A percentile compares a stretch with the other conserved stretches of the same genome.
These are phyloP conservation scores for Neolamprologus cancellatus DNA, from an alignment of 2,113 vertebrate genomes.

Conservation along the genomic window DNA sequence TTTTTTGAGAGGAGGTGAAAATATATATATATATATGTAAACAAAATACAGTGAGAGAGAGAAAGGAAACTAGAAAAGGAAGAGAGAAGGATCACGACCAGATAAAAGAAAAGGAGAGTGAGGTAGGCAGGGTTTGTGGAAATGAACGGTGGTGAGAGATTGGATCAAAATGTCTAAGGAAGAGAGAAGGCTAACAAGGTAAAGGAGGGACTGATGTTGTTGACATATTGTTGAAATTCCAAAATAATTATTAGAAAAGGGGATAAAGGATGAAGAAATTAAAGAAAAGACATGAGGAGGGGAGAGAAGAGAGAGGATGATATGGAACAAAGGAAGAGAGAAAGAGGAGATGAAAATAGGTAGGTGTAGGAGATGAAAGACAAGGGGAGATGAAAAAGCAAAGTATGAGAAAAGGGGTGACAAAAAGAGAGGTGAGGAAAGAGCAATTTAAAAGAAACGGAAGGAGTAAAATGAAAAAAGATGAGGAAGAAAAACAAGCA, in stretches of 20 bases:
- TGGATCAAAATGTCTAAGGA: not conserved
- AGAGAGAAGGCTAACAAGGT: not conserved
- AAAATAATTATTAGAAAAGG: not conserved
- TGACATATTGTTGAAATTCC: not conserved
- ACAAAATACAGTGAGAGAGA: not conserved
- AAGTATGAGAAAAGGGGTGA: not conserved
- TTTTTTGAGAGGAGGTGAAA: no score
- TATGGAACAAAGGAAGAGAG: not conserved
- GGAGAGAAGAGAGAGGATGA: not conserved
- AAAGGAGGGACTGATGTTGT: not conserved
- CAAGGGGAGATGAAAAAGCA: not conserved
- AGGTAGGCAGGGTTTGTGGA: not conserved
- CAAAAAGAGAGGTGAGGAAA: not conserved
- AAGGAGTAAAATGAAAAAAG: not conserved
- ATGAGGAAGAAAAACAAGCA: not conserved
- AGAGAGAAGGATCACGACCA: rapidly evolving
- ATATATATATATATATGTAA: rapidly evolving
- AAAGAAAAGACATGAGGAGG: not conserved
- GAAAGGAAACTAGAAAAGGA: not conserved
- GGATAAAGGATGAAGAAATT: not conserved
- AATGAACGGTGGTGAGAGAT: not conserved
- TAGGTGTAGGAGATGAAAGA: not conserved
- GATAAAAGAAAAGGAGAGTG: not conserved
- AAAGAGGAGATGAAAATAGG: not conserved
- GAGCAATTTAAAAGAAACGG: not conserved